phyloP scores from a whole-genome alignment of 2,888 invertebrate species.

The Acleris sparsana region DNA sequence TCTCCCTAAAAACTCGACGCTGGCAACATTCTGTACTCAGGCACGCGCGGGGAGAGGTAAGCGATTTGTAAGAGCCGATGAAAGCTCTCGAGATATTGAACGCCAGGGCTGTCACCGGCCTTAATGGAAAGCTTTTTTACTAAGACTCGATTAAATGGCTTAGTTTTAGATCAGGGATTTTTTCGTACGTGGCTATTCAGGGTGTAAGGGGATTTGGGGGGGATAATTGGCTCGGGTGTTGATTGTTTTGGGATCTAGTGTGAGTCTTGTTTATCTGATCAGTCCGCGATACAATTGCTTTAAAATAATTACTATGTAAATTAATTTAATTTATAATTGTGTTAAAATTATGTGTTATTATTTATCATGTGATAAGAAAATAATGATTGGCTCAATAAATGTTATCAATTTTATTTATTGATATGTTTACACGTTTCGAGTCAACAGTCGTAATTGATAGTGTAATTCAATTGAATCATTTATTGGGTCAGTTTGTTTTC shows the following conservation, averaged over 20 bases:
- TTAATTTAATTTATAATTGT: too few relatives aligned
- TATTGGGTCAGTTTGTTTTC: background rate
- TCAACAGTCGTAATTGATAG: too few relatives aligned
- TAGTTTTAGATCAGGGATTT: slow-evolving; percentile 45
- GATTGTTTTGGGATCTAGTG: slow-evolving; percentile 62
- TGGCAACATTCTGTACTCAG: slow-evolving; percentile 40
- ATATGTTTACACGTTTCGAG: too few relatives aligned
- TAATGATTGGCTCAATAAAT: too few relatives aligned
- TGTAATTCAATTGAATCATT: too few relatives aligned
- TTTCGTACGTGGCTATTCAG: slow-evolving; percentile 55
- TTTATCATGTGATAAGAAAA: too few relatives aligned
- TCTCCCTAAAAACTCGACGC: slow-evolving; percentile 53
- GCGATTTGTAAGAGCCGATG: slow-evolving; percentile 79
- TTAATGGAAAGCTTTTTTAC: slow-evolving; percentile 57
- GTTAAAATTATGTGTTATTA: too few relatives aligned
- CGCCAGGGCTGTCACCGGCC: slow-evolving; percentile 67
- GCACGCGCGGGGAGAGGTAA: slow-evolving; percentile 55
- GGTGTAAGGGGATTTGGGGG: slow-evolving; percentile 60
- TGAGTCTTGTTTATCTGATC: background rate
- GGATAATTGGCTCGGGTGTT: slow-evolving; percentile 58
- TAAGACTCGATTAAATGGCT: slow-evolving; percentile 45
- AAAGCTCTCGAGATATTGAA: slow-evolving; percentile 74
- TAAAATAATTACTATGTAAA: too few relatives aligned
- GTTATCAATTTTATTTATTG: too few relatives aligned
- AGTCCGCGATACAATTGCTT: too few relatives aligned